phyloP scores from a whole-genome alignment of 1,140 invertebrate species.

The Luehdorfia chinensis region DNA sequence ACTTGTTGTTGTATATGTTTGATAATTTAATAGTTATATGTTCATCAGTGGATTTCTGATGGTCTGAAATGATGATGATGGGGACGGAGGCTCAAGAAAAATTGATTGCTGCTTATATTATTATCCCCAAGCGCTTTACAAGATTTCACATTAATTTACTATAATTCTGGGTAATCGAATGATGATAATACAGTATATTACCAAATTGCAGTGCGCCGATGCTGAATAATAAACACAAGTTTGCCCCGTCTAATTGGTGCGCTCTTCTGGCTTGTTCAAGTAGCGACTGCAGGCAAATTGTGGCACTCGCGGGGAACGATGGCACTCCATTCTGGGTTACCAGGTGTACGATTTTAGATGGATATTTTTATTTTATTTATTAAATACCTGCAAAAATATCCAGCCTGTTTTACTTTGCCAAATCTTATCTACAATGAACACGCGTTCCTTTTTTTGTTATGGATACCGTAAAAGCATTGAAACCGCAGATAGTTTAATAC shows the following conservation, averaged over 20 bases:
- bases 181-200: conserved; percentile 27
- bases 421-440: too few species aligned
- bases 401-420: too few species aligned
- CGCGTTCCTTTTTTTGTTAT: too few species aligned
- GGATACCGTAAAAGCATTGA: too few species aligned
- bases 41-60: too few species aligned
- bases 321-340: conserved; percentile 21
- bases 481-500: too few species aligned
- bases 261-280: conserved; percentile 29
- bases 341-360: conserved; percentile 1
- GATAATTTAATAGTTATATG: too few species aligned
- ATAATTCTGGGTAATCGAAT: not conserved
- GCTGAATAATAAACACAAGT: conserved; percentile 40
- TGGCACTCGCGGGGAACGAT: conserved; percentile 33
- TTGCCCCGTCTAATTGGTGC: conserved; percentile 50
- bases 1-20: too few species aligned
- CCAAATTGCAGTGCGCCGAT: conserved; percentile 32
- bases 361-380: conserved; percentile 5
- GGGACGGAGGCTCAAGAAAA: too few species aligned
- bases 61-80: too few species aligned
- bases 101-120: too few species aligned
- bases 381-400: too few species aligned
- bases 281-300: conserved; percentile 42
- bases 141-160: not conserved
- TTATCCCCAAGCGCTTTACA: conserved; percentile 5